phyloP scores from a whole-genome alignment of 2,113 vertebrate genomes.

The Promerops cafer region DNA sequence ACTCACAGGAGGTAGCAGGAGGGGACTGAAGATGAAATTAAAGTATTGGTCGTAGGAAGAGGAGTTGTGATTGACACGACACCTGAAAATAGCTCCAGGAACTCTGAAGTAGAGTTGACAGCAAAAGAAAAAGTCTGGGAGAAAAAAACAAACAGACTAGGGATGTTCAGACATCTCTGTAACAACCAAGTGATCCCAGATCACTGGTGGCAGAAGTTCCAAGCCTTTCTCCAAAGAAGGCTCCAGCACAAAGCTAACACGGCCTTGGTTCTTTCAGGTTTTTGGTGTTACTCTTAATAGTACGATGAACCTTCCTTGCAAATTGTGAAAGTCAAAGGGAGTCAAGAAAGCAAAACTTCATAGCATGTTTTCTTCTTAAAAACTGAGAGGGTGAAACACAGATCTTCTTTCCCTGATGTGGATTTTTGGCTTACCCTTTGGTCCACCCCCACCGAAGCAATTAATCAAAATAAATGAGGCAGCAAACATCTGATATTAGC shows the following conservation, averaged over 20 bases:
- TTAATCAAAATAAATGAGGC: conserved; percentile 59
- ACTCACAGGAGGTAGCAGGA: background rate
- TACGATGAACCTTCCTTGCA: background rate
- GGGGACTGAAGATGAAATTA: background rate
- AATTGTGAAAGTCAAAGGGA: background rate
- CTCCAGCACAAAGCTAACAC: background rate
- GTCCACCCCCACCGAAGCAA: background rate
- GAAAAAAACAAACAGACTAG: background rate
- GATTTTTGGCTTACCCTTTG: conserved; percentile 17
- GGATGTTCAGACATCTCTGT: background rate
- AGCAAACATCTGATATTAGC: conserved; percentile 6
- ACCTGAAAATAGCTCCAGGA: conserved; percentile 6
- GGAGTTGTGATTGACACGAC: conserved; percentile 14
- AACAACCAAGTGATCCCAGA: background rate
- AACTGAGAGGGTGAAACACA: background rate
- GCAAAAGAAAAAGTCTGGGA: background rate
- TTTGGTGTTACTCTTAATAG: background rate
- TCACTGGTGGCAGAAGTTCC: background rate
- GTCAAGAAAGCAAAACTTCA: background rate
- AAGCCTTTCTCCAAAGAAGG: background rate
- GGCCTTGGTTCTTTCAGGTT: background rate
- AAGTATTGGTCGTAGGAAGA: background rate
- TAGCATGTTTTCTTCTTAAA: background rate
- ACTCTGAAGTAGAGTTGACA: background rate
- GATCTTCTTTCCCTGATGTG: background rate